These are phyloP conservation scores for Agapornis canus DNA, from an alignment of 2,797 vertebrate species.

Conservation along the genomic window DNA sequence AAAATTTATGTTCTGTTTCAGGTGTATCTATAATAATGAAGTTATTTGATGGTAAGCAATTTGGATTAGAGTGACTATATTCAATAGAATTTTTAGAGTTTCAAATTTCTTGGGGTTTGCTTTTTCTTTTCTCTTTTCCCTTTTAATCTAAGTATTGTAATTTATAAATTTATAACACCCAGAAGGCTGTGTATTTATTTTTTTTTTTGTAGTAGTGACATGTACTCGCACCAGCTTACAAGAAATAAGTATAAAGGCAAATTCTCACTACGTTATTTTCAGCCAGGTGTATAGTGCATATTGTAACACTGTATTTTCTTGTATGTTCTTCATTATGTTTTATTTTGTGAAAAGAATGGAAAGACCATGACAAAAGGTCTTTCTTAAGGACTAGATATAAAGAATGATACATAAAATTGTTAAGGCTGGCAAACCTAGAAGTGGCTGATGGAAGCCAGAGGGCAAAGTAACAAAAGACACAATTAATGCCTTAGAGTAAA, in stretches of 20 bases:
- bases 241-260: background rate
- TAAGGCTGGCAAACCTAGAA: background rate
- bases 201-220: background rate
- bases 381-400: background rate
- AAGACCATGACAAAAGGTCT: background rate
- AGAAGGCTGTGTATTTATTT: background rate
- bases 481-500: background rate
- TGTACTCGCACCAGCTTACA: background rate
- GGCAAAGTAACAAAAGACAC: background rate
- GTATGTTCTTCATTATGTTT: background rate
- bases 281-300: background rate
- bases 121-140: background rate
- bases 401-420: background rate
- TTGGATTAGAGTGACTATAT: background rate
- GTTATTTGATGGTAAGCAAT: background rate
- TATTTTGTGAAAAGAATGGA: background rate
- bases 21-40: background rate
- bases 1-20: background rate
- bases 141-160: background rate
- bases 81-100: background rate
- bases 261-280: background rate
- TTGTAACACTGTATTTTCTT: background rate
- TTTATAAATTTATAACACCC: background rate
- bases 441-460: background rate
- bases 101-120: background rate